Evolutionary conservation across 2,888 invertebrate species (phyloP).

Genomic region (Balanococcus diminutus): DNA sequence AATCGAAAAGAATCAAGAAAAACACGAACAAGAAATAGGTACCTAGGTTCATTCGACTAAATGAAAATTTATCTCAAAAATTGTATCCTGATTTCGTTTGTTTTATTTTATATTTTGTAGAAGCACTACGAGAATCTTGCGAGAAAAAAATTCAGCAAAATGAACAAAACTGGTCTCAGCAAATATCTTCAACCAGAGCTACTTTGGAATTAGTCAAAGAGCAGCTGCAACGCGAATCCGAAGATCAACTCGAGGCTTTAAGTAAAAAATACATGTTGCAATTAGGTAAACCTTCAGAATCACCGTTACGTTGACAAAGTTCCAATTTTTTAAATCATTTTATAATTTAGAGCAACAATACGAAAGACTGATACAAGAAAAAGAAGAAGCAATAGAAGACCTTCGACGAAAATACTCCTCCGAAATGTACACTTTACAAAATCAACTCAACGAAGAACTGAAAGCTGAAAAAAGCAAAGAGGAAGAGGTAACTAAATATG

Average conservation of each 20-base stretch:
- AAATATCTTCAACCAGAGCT: slow-evolving; percentile 61
- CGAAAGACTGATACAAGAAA: slow-evolving; percentile 70
- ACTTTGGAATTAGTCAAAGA: slow-evolving; percentile 64
- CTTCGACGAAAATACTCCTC: slow-evolving; percentile 69
- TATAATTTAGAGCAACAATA: slow-evolving; percentile 67
- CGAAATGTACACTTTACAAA: slow-evolving; percentile 63
- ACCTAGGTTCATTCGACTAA: slow-evolving; percentile 52
- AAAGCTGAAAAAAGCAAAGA: slow-evolving; percentile 48
- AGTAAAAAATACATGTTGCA: slow-evolving; percentile 69
- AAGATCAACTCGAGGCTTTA: slow-evolving; percentile 62
- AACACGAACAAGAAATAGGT: slow-evolving; percentile 74
- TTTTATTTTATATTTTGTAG: slow-evolving; percentile 60
- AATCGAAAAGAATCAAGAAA: slow-evolving; percentile 70
- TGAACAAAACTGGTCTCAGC: slow-evolving; percentile 60
- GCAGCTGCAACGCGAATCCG: slow-evolving; percentile 64
- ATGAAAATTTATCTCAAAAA: not conserved
- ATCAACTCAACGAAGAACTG: slow-evolving; percentile 61
- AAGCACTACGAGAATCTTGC: slow-evolving; percentile 62
- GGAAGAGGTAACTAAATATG: slow-evolving; percentile 52
- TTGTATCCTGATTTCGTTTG: not conserved
- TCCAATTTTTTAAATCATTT: not conserved
- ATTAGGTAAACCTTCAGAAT: no score
- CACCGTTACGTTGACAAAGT: not conserved
- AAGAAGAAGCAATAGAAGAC: slow-evolving; percentile 67
- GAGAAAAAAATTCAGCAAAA: slow-evolving; percentile 62